These are phyloP conservation scores for Hylaeus anthracinus DNA, from an alignment of 1,140 invertebrate genomes.

Conservation along the genomic window DNA sequence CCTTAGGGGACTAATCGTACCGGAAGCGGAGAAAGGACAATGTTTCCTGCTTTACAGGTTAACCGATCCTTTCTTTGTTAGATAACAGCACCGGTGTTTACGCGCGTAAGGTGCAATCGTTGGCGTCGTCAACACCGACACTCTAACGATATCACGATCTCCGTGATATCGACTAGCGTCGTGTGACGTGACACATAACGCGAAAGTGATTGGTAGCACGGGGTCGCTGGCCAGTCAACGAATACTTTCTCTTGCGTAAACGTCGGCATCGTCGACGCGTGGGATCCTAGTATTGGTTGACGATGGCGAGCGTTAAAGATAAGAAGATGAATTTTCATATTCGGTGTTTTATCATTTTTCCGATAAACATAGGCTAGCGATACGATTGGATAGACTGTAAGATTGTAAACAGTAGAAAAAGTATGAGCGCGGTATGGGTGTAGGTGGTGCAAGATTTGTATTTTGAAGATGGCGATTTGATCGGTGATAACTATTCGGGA, in stretches of 20 bases:
- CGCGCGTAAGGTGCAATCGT: not conserved
- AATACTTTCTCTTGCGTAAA: conserved; percentile 32
- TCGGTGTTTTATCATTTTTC: too few species aligned
- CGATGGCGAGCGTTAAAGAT: too few species aligned
- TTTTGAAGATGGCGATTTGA: too few species aligned
- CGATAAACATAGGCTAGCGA: too few species aligned
- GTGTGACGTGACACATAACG: conserved; percentile 27
- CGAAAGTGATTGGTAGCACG: conserved; percentile 33
- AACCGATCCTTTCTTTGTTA: not conserved
- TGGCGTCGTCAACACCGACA: not conserved
- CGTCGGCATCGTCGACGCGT: too few species aligned
- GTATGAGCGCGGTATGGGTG: too few species aligned
- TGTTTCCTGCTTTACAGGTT: not conserved
- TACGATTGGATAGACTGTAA: too few species aligned
- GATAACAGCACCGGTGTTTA: not conserved
- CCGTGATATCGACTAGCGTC: not conserved
- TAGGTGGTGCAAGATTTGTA: too few species aligned
- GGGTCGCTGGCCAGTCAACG: not conserved
- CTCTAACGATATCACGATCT: conserved; percentile 28
- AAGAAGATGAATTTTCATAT: too few species aligned
- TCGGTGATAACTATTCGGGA: conserved; percentile 4
- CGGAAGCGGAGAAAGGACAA: not conserved
- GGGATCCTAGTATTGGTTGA: too few species aligned
- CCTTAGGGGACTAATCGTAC: too few species aligned
- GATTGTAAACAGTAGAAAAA: too few species aligned